Conservation (phyloP, 2,888 invertebrate species). For the Drosophila kambysellisi region DNA sequence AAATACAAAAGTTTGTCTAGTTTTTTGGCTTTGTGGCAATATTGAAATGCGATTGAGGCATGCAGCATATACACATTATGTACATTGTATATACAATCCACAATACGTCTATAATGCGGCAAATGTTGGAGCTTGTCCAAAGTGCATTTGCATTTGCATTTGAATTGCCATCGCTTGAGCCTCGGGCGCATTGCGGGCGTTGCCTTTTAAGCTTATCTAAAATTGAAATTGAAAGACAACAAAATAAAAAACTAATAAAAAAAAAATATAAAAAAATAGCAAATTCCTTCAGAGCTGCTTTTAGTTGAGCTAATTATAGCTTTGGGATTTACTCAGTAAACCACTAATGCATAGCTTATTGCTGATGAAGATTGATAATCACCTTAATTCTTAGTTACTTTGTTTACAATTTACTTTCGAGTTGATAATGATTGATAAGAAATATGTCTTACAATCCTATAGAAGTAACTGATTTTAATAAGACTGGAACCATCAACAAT, state of each 20-base stretch:
- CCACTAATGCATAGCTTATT: slow-evolving; percentile 5
- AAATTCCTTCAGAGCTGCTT: slow-evolving; percentile 14
- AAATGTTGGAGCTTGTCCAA: slow-evolving; percentile 72
- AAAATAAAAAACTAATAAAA: slow-evolving; percentile 4
- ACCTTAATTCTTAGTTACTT: not conserved
- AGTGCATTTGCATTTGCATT: slow-evolving; percentile 63
- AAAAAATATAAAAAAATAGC: not conserved
- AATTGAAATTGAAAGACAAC: slow-evolving; percentile 55
- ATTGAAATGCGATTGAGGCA: slow-evolving; percentile 62
- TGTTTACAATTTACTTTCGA: not conserved
- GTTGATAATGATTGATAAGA: not conserved
- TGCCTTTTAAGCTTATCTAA: slow-evolving; percentile 65
- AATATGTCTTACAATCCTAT: not conserved
- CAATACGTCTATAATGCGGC: slow-evolving; percentile 67
- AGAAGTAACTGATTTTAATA: not conserved
- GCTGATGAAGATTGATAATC: not conserved
- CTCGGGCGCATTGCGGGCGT: slow-evolving; percentile 74
- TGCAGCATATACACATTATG: slow-evolving; percentile 16
- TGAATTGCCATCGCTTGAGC: slow-evolving; percentile 30
- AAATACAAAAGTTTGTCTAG: slow-evolving; percentile 51
- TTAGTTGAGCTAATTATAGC: slow-evolving; percentile 32
- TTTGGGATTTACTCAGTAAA: not conserved
- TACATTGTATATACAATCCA: slow-evolving; percentile 3
- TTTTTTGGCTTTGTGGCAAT: slow-evolving; percentile 50
- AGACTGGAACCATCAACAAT: not conserved